Conservation (phyloP, 2,888 invertebrate genomes). For the Melipona beecheii region DNA sequence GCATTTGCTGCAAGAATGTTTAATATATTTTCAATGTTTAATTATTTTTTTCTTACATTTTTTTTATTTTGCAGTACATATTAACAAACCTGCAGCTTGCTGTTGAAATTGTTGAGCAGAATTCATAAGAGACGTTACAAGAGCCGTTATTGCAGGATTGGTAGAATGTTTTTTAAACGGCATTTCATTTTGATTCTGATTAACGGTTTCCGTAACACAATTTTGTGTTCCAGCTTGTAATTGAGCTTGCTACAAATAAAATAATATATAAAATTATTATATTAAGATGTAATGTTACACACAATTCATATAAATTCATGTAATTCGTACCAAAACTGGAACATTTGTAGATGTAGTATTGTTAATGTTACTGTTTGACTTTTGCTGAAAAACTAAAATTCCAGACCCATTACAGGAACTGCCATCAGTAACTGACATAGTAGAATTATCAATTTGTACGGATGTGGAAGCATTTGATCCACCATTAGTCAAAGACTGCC, state of each 20-base stretch:
- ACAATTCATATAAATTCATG: conserved; percentile 17
- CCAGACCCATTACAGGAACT: conserved; percentile 83
- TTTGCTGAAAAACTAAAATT: conserved; percentile 85
- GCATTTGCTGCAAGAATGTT: conserved; percentile 74
- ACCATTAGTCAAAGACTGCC: conserved; percentile 77
- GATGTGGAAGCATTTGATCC: conserved; percentile 73
- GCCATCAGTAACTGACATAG: conserved; percentile 80
- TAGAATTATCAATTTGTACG: conserved; percentile 75
- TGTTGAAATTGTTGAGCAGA: conserved; percentile 93
- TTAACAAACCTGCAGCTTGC: conserved; percentile 84
- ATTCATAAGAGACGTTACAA: conserved; percentile 92
- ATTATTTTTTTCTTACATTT: conserved; percentile 8
- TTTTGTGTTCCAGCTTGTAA: conserved; percentile 88
- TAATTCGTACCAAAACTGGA: conserved; percentile 88
- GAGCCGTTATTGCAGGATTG: conserved; percentile 90
- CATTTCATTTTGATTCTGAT: conserved; percentile 85
- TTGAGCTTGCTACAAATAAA: conserved; percentile 85
- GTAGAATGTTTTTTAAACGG: conserved; percentile 85
- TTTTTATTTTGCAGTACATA: conserved; percentile 59
- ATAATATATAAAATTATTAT: neutral
- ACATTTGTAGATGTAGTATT: conserved; percentile 86
- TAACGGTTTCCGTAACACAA: conserved; percentile 76
- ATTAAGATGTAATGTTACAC: neutral
- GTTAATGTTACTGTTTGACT: conserved; percentile 82
- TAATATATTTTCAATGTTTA: conserved; percentile 7